Evolutionary conservation across 1,140 invertebrate genomes (phyloP), one percentile per base, ranked within the genome.

Genomic region (Neodiprion pinetum): DNA sequence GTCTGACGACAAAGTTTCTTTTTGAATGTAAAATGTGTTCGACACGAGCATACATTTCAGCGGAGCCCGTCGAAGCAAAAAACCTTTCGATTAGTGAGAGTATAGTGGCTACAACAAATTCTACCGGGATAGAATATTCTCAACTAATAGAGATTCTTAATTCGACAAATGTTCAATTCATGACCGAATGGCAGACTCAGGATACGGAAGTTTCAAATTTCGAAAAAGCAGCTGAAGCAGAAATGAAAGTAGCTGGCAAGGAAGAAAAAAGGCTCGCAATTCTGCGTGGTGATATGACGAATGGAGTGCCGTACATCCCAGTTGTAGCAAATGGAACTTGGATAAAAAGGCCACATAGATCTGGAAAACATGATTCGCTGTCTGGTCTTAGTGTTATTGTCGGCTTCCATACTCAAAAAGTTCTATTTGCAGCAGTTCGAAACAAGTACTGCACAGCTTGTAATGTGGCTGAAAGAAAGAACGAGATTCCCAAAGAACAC

Each of bases 361-460:
- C 73, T 28, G 72, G 71, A 40, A 77, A 70, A 47, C 78, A 74
- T 74, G 73, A 82, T 74, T 74, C 81, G 9, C n/a, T 76, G n/a
- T 77, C 82, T 50, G 82, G 81, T 17, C 71, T 74, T 67, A 82
- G 75, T 40, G 77, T 78, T 1, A 84, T 89, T 47, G 77, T 89
- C 73, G 88, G 87, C 2, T 71, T 72, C 47, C 72, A 80, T 48
- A 85, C 84, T 1, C 78, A 81, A 68, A 81, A 88, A 80, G 77
- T 89, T 12, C 76, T 90, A 3, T 87, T 81, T 74, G 72, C 86
- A 48, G 84, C 79, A 7, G 76, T 87, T 0, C 75, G 85, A 73
- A 88, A 87, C 70, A 89, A 87, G 78, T 85, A 81, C 76, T 90
- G 87, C 71, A 73, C 75, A 9, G 78, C 82, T 23, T 88, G 86